These are phyloP conservation scores for Diglossa cyanea DNA, from an alignment of 2,797 vertebrate genomes.

Conservation along the genomic window DNA sequence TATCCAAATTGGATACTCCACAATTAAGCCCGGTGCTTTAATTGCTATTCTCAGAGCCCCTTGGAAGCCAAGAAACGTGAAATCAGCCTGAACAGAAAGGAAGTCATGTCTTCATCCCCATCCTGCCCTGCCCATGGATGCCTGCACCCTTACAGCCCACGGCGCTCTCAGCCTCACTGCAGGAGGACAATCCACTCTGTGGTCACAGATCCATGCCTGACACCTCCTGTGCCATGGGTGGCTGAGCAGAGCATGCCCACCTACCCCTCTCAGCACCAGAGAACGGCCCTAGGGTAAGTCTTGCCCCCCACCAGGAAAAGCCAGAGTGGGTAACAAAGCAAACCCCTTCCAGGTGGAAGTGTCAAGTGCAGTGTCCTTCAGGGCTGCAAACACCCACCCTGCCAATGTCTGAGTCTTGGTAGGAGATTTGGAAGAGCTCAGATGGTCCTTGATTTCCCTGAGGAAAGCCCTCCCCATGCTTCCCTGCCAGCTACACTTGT, in stretches of 20 bases:
- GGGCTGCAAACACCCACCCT: fast-evolving
- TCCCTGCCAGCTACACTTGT: background rate
- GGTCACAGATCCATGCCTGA: background rate
- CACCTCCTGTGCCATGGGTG: background rate
- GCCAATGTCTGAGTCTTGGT: background rate
- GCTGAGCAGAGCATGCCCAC: fast-evolving
- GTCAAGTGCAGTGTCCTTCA: background rate
- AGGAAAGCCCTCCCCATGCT: background rate
- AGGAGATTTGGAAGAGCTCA: background rate
- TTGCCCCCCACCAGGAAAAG: background rate
- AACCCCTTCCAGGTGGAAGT: background rate
- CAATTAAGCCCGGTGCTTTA: conserved; percentile 27
- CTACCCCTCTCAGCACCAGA: background rate
- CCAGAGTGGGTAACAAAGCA: background rate
- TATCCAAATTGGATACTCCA: conserved; percentile 29
- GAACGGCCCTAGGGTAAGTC: fast-evolving
- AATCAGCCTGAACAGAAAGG: background rate
- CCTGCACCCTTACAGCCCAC: background rate
- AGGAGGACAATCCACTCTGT: fast-evolving
- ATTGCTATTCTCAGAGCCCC: background rate
- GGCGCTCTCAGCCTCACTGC: background rate
- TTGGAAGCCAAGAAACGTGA: background rate
- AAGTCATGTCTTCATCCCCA: background rate
- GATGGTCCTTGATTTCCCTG: background rate
- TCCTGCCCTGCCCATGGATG: background rate